Evolutionary conservation across 92 coral and sea anemone genomes (phyloP), one percentile per base, ranked within the genome.

Genomic region (Nematostella vectensis): DNA sequence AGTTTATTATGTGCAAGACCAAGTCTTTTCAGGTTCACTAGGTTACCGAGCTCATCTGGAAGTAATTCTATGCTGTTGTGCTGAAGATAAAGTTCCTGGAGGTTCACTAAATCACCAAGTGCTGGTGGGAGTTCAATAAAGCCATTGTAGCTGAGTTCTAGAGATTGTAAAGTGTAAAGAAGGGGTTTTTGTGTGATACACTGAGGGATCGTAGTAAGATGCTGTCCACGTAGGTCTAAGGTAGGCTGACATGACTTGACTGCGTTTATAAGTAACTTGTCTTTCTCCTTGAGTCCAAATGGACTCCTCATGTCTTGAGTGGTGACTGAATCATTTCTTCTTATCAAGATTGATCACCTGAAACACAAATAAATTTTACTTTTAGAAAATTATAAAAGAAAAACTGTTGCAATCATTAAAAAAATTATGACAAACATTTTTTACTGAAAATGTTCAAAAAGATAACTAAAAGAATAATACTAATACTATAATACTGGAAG

Each of bases 61-160:
- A 85, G 61, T 20, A 28, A 24, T 28, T 43, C 55, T 25, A 85
- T 27, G 27, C 71, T 3, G 56, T 80, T 85, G 49, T 75, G 49
- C 16, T 82, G 77, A 2, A 85, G 19, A 29, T 85, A 66, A 30
- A 85, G 83, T 50, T 85, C 88, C 31, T 75, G 68, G 38, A 85
- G 43, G 61, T 50, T 59, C 0, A 11, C 22, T 29, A 85, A 53
- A 9, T 13, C 47, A 40, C 88, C 42, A 11, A 85, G 72, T 43
- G 71, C 80, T 50, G 53, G 25, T 18, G 88, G 88, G 4, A 85
- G 38, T 4, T 58, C 51, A 12, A 56, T 62, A 39, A 85, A 64
- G 25, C 54, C 79, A 65, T 85, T 85, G 57, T 69, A 70, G 55
- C 88, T 80, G 3, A 85, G 72, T n/a, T 85, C 94, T 55, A 85